phyloP scores from a whole-genome alignment of 1,140 invertebrate species.

The Lordiphosa collinella region DNA sequence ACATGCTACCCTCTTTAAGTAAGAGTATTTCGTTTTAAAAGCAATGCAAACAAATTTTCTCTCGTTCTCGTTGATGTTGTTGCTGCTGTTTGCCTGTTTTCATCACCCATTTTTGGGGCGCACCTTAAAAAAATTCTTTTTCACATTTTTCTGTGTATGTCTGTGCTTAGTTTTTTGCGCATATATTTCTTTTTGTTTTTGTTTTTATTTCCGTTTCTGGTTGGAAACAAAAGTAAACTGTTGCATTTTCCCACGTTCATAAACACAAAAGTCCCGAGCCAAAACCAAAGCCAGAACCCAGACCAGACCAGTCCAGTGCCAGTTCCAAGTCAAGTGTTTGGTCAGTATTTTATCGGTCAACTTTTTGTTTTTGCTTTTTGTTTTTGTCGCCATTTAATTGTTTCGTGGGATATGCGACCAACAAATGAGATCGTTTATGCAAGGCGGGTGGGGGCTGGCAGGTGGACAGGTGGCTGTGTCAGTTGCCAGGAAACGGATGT shows the following conservation, averaged over 20 bases:
- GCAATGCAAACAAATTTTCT: conserved; percentile 61
- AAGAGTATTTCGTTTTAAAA: conserved; percentile 15
- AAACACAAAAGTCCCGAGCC: conserved; percentile 26
- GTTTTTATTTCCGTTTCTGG: conserved; percentile 48
- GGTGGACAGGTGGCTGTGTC: conserved; percentile 23
- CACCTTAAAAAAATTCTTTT: conserved; percentile 25
- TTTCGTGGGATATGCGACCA: conserved; percentile 61
- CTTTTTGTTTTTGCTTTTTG: conserved; percentile 22
- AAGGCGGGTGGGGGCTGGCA: conserved; percentile 21
- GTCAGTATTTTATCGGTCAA: conserved; percentile 41
- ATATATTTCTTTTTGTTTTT: conserved; percentile 27
- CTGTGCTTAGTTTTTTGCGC: conserved; percentile 37
- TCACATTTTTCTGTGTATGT: conserved; percentile 47
- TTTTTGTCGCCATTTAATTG: conserved; percentile 55
- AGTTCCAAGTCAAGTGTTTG: conserved; percentile 40
- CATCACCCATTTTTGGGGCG: conserved; percentile 34
- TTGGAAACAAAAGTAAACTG: conserved; percentile 35
- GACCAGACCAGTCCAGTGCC: conserved; percentile 28
- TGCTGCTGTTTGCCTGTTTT: conserved; percentile 27
- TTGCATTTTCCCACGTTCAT: conserved; percentile 70
- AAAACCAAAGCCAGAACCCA: conserved; percentile 21
- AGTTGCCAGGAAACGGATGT: conserved; percentile 65
- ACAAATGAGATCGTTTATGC: conserved; percentile 10
- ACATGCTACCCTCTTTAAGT: not conserved
- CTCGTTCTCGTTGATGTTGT: conserved; percentile 31